These are phyloP conservation scores for Andricus curvator DNA, from an alignment of 2,888 invertebrate genomes.

Conservation along the genomic window DNA sequence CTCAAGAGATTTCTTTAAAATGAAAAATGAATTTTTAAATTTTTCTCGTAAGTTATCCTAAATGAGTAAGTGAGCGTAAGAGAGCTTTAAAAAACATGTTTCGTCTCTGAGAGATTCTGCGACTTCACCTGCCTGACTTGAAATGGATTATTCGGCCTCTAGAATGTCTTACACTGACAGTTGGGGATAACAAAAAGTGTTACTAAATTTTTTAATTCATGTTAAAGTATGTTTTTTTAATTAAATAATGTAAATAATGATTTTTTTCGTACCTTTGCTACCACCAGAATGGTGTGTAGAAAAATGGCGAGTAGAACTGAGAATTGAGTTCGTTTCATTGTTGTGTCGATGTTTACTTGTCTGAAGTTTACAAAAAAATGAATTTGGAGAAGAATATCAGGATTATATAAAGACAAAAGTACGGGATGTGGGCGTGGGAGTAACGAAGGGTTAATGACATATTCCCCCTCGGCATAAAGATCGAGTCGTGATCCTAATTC, in stretches of 20 bases:
- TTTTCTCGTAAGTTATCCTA: too few relatives aligned
- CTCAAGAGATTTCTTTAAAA: too few relatives aligned
- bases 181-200: not conserved
- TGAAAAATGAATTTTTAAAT: too few relatives aligned
- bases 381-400: not conserved
- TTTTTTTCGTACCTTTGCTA: slow-evolving; percentile 8
- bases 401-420: slow-evolving; percentile 65
- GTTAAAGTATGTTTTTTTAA: not conserved
- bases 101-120: too few relatives aligned
- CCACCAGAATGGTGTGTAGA: not conserved
- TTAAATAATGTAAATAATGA: not conserved
- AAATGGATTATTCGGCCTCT: not conserved
- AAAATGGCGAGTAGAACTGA: slow-evolving; percentile 4
- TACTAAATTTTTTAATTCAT: rapidly evolving
- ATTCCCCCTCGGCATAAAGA: slow-evolving; percentile 44
- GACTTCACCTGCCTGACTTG: too few relatives aligned
- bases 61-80: too few relatives aligned
- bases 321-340: slow-evolving; percentile 15
- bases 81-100: too few relatives aligned
- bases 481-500: slow-evolving; percentile 30
- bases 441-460: slow-evolving; percentile 59
- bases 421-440: slow-evolving; percentile 72
- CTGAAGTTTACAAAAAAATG: slow-evolving; percentile 29
- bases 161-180: not conserved
- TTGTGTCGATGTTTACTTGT: not conserved